Percentiles rank a stretch among this genome's conserved stretches.
These are phyloP conservation scores for Ailurus styani DNA, from an alignment of 2,113 vertebrate genomes.

Conservation along the genomic window DNA sequence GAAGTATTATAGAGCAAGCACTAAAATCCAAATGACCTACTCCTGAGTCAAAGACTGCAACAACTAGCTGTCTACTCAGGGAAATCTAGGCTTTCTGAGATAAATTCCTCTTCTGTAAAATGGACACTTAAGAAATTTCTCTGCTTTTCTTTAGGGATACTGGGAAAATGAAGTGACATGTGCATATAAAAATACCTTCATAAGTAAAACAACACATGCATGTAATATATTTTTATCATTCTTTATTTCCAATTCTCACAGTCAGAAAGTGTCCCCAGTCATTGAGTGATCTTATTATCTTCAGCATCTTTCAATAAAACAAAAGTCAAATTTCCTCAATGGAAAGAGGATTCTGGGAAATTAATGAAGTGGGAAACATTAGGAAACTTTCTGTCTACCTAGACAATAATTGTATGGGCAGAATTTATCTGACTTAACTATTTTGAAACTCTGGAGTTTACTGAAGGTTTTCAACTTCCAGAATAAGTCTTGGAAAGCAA, in stretches of 20 bases:
- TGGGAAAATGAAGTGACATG: not conserved
- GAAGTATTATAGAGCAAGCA: not conserved
- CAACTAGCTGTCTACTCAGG: not conserved
- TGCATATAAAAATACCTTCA: not conserved
- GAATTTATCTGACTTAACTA: not conserved
- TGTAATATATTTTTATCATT: not conserved
- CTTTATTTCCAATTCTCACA: not conserved
- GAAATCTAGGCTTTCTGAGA: too few relatives aligned
- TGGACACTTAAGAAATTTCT: not conserved
- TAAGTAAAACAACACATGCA: not conserved
- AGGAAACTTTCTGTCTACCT: not conserved
- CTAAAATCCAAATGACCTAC: not conserved
- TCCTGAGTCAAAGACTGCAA: not conserved
- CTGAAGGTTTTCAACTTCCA: not conserved
- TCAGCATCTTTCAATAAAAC: not conserved
- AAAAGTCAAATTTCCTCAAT: not conserved
- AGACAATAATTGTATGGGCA: not conserved
- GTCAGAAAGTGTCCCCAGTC: not conserved
- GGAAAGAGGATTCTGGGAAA: not conserved
- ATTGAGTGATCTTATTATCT: not conserved
- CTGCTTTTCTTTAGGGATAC: not conserved
- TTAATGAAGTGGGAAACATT: not conserved
- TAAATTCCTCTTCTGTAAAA: not conserved
- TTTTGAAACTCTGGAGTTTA: not conserved
- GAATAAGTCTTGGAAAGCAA: not conserved